Evolutionary conservation across 1,140 invertebrate species (phyloP).

Genomic region (Drosophila neocordata): DNA sequence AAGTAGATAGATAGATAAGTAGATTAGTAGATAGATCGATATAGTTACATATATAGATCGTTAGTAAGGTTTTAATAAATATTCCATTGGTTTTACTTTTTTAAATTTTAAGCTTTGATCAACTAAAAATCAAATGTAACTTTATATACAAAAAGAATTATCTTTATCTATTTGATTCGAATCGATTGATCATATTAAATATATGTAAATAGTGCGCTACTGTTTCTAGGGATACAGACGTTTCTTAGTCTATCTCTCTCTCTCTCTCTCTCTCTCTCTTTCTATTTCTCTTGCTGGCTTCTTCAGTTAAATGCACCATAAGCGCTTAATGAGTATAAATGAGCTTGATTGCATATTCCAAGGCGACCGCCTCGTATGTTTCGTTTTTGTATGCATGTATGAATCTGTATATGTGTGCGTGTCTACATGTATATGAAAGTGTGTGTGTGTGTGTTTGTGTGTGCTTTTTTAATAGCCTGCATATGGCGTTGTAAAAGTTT

Average conservation of each 20-base stretch:
- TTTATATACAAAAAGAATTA: no score
- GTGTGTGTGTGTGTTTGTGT: constrained; percentile 32
- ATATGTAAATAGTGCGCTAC: no score
- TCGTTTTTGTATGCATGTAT: constrained; percentile 16
- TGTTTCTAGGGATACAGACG: no score
- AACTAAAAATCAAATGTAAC: no score
- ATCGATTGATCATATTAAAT: no score
- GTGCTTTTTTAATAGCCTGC: constrained; percentile 77
- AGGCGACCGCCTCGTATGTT: constrained; percentile 39
- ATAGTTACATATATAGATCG: no score
- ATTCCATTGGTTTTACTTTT: no score
- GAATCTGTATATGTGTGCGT: not conserved
- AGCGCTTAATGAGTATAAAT: constrained; percentile 80
- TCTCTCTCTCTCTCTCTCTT: not conserved
- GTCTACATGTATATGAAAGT: constrained; percentile 39
- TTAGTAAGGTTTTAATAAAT: no score
- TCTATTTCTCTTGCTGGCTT: not conserved
- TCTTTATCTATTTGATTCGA: no score
- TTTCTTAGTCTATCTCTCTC: not conserved
- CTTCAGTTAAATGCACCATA: constrained; percentile 52
- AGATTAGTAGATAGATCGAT: no score
- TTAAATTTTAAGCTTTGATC: no score
- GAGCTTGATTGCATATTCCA: constrained; percentile 79
- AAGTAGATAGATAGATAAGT: no score
- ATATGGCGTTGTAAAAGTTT: constrained; percentile 81